Percentiles rank a stretch among this genome's conserved stretches.
Evolutionary conservation across 2,888 invertebrate species (phyloP).

Genomic region (Bombylius major): DNA sequence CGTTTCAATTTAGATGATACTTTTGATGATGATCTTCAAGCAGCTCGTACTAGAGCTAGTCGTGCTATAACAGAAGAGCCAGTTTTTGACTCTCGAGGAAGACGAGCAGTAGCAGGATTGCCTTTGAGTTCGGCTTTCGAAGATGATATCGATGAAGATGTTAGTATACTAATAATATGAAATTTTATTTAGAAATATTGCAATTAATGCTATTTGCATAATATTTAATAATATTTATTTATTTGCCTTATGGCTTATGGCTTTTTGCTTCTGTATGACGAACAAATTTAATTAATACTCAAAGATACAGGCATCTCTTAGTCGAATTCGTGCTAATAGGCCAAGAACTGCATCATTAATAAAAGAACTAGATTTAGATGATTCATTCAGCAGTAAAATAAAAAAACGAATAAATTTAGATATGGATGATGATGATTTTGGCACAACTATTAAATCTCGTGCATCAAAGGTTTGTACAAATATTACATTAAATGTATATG

Average conservation of each 20-base stretch:
- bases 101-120: conserved; percentile 38
- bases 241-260: too few species aligned
- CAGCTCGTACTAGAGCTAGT: conserved; percentile 40
- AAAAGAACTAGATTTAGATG: conserved; percentile 43
- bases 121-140: conserved; percentile 39
- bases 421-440: conserved; percentile 42
- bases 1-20: conserved; percentile 8
- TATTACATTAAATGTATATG: not conserved
- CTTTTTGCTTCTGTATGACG: too few species aligned
- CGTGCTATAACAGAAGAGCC: conserved; percentile 41
- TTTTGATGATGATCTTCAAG: conserved; percentile 36
- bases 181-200: not conserved
- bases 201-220: not conserved
- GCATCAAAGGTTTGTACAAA: conserved; percentile 27
- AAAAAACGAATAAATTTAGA: conserved; percentile 40
- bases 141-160: conserved; percentile 39
- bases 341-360: conserved; percentile 25
- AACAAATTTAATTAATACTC: conserved; percentile 20
- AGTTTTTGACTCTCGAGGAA: conserved; percentile 52
- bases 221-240: too few species aligned
- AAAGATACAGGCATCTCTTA: conserved; percentile 47
- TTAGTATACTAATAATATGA: conserved; percentile 25
- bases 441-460: conserved; percentile 39
- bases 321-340: conserved; percentile 48
- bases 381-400: conserved; percentile 42